Conservation (phyloP, 2,797 vertebrate genomes). For the Apogon talboti region DNA sequence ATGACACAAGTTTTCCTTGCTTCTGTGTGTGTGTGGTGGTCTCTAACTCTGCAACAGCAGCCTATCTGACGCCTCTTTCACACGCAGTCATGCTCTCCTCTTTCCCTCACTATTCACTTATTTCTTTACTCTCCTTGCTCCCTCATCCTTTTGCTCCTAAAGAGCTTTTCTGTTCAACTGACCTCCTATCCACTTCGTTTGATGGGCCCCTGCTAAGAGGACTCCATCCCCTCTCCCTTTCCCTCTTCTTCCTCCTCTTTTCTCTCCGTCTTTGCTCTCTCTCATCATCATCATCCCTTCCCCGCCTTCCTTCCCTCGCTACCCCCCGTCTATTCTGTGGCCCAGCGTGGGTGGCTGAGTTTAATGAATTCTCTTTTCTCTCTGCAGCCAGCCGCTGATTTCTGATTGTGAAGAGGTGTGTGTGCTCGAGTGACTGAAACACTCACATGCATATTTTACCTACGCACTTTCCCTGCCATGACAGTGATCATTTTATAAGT, state of each 20-base stretch:
- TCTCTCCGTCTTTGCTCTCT: conserved; percentile 43
- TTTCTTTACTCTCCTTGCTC: conserved; percentile 47
- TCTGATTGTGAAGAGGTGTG: conserved; percentile 79
- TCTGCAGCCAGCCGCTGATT: conserved; percentile 78
- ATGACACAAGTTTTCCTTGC: conserved; percentile 50
- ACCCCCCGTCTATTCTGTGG: conserved; percentile 65
- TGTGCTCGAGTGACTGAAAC: conserved; percentile 15
- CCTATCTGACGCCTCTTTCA: conserved; percentile 49
- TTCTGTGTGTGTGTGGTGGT: conserved; percentile 39
- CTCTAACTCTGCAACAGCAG: conserved; percentile 24
- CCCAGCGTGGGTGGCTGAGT: conserved; percentile 81
- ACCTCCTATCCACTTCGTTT: conserved; percentile 69
- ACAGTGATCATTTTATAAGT: conserved; percentile 58
- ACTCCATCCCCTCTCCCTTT: conserved; percentile 46
- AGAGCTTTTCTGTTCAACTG: conserved; percentile 72
- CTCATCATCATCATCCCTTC: conserved; percentile 57
- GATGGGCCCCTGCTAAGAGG: conserved; percentile 68
- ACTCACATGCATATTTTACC: conserved; percentile 29
- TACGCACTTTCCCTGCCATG: conserved; percentile 25
- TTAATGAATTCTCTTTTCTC: conserved; percentile 84
- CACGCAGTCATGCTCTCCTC: conserved; percentile 26
- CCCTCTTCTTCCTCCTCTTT: conserved; percentile 41
- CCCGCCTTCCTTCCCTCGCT: conserved; percentile 46
- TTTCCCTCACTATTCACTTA: conserved; percentile 39
- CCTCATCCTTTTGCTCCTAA: conserved; percentile 58